Conservation (phyloP, 2,113 vertebrate species). For the Carettochelys insculpta region DNA sequence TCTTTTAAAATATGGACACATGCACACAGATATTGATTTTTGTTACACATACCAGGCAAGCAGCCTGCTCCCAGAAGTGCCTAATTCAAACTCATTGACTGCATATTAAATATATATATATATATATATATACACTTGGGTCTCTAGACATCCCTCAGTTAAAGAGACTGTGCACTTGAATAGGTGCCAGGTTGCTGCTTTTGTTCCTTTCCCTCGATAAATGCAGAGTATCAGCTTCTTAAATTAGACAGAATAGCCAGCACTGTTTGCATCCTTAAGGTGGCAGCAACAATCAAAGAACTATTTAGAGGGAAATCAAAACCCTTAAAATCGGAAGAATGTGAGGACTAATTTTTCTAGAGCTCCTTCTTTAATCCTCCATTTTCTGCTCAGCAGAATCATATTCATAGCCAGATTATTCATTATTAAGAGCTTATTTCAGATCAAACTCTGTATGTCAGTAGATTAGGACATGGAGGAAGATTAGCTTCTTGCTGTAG, state of each 20-base stretch:
- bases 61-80: not conserved
- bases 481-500: constrained; percentile 71
- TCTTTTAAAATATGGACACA: not conserved
- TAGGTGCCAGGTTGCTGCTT: not conserved
- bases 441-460: constrained; percentile 63
- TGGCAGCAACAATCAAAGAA: constrained; percentile 55
- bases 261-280: constrained; percentile 28
- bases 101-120: too few species aligned
- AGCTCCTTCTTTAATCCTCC: constrained; percentile 66
- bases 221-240: not conserved
- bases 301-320: not conserved
- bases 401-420: constrained; percentile 70
- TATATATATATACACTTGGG: not conserved
- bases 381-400: constrained; percentile 72
- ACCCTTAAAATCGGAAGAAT: not conserved
- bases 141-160: not conserved
- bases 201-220: not conserved
- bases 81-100: not conserved
- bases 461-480: constrained; percentile 73
- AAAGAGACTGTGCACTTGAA: not conserved
- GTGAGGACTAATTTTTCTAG: constrained; percentile 31
- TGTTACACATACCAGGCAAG: not conserved
- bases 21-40: not conserved
- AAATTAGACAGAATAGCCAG: not conserved
- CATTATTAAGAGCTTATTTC: constrained; percentile 80